These are phyloP conservation scores for Poecile montanus DNA, from an alignment of 2,797 vertebrate genomes.

Conservation along the genomic window DNA sequence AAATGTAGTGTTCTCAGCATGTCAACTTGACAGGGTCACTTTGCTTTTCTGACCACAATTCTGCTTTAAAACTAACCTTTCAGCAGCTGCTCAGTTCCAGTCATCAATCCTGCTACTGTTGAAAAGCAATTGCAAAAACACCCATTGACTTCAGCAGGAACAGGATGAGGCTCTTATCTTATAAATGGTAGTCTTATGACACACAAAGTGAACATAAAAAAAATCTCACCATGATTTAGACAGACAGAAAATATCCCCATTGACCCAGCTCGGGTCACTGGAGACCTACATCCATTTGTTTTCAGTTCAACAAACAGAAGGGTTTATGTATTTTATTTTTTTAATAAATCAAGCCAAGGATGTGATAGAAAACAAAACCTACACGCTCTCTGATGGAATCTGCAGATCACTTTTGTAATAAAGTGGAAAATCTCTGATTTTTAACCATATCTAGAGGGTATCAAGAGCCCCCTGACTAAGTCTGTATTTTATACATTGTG, in stretches of 20 bases:
- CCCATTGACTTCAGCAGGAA: neutral
- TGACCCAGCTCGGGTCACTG: neutral
- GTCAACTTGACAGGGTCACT: conserved; percentile 33
- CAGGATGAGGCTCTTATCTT: neutral
- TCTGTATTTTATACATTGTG: neutral
- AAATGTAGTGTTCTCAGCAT: neutral
- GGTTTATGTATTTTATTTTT: neutral
- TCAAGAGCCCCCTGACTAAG: neutral
- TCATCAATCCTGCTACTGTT: conserved; percentile 26
- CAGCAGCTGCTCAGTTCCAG: conserved; percentile 32
- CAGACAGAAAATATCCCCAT: neutral
- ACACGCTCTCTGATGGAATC: neutral
- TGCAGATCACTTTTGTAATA: neutral
- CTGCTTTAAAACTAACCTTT: conserved; percentile 47
- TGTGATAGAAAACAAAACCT: neutral
- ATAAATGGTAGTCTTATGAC: neutral
- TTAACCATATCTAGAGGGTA: neutral
- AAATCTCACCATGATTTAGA: neutral
- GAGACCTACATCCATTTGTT: neutral
- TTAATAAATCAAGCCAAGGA: neutral
- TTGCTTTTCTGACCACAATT: conserved; percentile 44
- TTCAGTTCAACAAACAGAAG: neutral
- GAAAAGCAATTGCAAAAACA: conserved; percentile 27
- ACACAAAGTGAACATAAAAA: conserved; percentile 23
- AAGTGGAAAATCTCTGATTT: neutral